Conservation (phyloP, 2,888 invertebrate genomes). For the Altica lythri region DNA sequence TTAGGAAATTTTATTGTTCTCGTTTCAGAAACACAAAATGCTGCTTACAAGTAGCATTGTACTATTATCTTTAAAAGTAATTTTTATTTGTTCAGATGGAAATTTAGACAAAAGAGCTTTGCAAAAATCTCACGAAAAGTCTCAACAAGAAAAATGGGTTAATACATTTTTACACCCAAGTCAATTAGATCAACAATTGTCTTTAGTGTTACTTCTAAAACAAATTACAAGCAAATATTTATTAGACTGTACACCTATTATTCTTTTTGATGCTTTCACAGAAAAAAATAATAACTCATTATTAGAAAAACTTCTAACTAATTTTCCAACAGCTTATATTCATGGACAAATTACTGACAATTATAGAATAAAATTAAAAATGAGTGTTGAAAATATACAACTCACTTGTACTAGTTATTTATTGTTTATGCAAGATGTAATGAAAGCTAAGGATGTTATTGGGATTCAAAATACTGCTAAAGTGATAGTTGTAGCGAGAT, state of each 20-base stretch:
- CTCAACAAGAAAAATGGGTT: constrained; percentile 51
- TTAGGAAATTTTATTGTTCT: too few relatives aligned
- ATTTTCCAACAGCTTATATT: constrained; percentile 63
- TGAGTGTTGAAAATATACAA: constrained; percentile 10
- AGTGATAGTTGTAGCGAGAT: constrained; percentile 70
- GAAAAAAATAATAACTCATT: constrained; percentile 63
- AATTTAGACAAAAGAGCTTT: constrained; percentile 47
- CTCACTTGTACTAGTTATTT: constrained; percentile 67
- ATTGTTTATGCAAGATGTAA: constrained; percentile 69
- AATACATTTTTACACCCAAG: constrained; percentile 48
- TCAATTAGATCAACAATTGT: constrained; percentile 60
- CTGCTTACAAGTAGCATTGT: too few relatives aligned
- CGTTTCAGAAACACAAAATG: too few relatives aligned
- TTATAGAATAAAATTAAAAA: constrained; percentile 51
- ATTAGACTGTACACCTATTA: constrained; percentile 67
- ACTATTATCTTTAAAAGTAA: too few relatives aligned
- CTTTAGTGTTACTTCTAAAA: constrained; percentile 65
- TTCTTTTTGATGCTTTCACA: constrained; percentile 69
- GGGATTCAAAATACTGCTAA: constrained; percentile 67
- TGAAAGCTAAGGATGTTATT: constrained; percentile 63
- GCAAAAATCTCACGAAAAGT: constrained; percentile 54
- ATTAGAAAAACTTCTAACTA: constrained; percentile 63
- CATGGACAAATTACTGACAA: constrained; percentile 66
- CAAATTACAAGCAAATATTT: constrained; percentile 66
- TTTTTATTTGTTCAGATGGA: too few relatives aligned